Evolutionary conservation across 1,140 invertebrate genomes (phyloP), one percentile per base, ranked within the genome.

Genomic region (Aphelenchoides besseyi): DNA sequence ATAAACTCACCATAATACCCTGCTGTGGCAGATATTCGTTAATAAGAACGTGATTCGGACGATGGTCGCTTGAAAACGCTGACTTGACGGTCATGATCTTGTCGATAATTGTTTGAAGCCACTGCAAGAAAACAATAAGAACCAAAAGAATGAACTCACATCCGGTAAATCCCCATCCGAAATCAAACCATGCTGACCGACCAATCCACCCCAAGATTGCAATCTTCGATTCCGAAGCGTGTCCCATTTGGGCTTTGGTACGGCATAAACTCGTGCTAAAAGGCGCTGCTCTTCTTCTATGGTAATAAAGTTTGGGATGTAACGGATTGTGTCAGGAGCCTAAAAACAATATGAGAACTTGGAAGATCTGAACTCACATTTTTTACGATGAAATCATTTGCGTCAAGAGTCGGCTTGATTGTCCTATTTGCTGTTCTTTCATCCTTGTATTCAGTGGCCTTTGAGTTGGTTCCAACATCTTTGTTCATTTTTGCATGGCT

Each of bases 171-270:
- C 53, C 12, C 74, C 81, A 63, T 73, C 72, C 16, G 75, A 63
- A 18, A 82, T 79, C 16, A 83, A 55, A 28, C 35, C 72, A 12
- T 73, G 72, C 18, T 78, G 68, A 26, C 79, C 74, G 8, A 82
- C 74, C 23, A 74, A 23, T 32, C 78, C 82, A 79, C 95, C 95
- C 90, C 95, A 98, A 85, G 97, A 96, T 86, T 98, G 93, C 9
- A 98, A 86, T 76, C 94, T 88, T 73, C 95, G 88, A 84, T 96
- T 91, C 26, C 90, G 90, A 32, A 98, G 87, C 83, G 92, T 91
- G 2, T 92, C 95, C 95, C 95, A 98, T 86, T 96, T 96, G 36
- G 95, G 93, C 85, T 93, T 91, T 3, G 95, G 94, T 28, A 89
- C 89, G 57, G 86, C 86, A 82, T 94, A 90, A 12, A 97, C 89